phyloP scores from a whole-genome alignment of 2,888 invertebrate genomes.

The Ectobius pallidus region DNA sequence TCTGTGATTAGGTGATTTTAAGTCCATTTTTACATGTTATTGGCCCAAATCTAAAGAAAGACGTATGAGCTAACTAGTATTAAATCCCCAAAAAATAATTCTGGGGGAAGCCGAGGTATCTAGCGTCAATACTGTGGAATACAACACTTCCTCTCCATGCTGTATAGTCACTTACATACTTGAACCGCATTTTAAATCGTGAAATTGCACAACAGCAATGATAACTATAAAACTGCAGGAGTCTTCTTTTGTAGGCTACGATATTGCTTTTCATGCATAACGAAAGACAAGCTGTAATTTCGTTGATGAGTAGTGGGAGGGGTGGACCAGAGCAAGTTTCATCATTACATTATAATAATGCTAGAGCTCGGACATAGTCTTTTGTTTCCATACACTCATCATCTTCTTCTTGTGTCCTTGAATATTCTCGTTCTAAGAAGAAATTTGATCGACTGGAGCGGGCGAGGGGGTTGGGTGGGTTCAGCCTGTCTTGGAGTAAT shows the following conservation, averaged over 20 bases:
- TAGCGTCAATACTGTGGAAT: too few relatives aligned
- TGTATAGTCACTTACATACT: too few relatives aligned
- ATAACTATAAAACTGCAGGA: constrained; percentile 34
- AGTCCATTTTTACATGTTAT: too few relatives aligned
- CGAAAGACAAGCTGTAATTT: constrained; percentile 38
- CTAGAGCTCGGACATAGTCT: constrained; percentile 53
- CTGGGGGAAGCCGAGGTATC: too few relatives aligned
- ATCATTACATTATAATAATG: constrained; percentile 15
- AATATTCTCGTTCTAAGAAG: constrained; percentile 40
- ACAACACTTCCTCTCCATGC: too few relatives aligned
- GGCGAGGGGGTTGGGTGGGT: constrained; percentile 28
- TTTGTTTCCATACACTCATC: constrained; percentile 51
- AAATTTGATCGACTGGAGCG: constrained; percentile 42
- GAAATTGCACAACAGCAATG: constrained; percentile 20
- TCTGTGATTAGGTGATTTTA: too few relatives aligned
- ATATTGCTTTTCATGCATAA: constrained; percentile 36
- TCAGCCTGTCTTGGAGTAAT: constrained; percentile 32
- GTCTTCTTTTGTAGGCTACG: constrained; percentile 24
- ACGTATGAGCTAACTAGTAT: too few relatives aligned
- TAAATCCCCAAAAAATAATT: too few relatives aligned
- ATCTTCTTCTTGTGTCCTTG: constrained; percentile 38
- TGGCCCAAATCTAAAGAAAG: too few relatives aligned
- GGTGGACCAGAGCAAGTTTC: constrained; percentile 16
- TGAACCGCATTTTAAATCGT: too few relatives aligned
- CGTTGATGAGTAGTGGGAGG: constrained; percentile 46